Evolutionary conservation across 2,888 invertebrate genomes (phyloP).

Genomic region (Priocnemis perturbator): DNA sequence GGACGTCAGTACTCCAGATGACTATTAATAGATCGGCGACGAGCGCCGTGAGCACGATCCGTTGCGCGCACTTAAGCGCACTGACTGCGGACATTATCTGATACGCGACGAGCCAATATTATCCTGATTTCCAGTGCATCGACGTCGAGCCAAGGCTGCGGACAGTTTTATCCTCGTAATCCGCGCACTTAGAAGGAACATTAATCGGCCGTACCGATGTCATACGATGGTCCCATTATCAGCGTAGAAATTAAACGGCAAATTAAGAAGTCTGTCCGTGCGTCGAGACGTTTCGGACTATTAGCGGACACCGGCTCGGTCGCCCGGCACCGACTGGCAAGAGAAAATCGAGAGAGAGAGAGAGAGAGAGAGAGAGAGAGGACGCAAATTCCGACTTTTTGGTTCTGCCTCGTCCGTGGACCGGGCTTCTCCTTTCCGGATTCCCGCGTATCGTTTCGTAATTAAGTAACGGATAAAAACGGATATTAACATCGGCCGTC

Average conservation of each 20-base stretch:
- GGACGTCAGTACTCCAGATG: neutral
- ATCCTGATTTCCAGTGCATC: neutral
- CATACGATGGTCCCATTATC: constrained; percentile 31
- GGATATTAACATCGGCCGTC: constrained; percentile 36
- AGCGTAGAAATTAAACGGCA: constrained; percentile 32
- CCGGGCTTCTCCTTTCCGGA: constrained; percentile 42
- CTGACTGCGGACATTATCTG: neutral
- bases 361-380: constrained; percentile 7
- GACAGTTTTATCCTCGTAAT: constrained; percentile 30
- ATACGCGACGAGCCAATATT: constrained; percentile 3
- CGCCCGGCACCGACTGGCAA: neutral
- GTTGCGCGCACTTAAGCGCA: neutral
- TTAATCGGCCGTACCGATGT: constrained; percentile 18
- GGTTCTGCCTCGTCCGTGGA: neutral
- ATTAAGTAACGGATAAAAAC: constrained; percentile 53
- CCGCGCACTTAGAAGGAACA: neutral
- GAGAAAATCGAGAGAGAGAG: constrained; percentile 15
- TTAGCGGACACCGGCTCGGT: constrained; percentile 28
- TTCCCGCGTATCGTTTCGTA: constrained; percentile 33
- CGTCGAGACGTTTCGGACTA: constrained; percentile 39
- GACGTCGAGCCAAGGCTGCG: neutral
- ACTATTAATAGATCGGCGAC: constrained; percentile 1
- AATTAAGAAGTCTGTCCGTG: constrained; percentile 44
- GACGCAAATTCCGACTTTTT: constrained; percentile 10
- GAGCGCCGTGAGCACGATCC: neutral